A percentile compares a stretch with the other conserved stretches of the same genome.
These are phyloP conservation scores for Orchesella cincta DNA, from an alignment of 1,140 invertebrate genomes.

Conservation along the genomic window DNA sequence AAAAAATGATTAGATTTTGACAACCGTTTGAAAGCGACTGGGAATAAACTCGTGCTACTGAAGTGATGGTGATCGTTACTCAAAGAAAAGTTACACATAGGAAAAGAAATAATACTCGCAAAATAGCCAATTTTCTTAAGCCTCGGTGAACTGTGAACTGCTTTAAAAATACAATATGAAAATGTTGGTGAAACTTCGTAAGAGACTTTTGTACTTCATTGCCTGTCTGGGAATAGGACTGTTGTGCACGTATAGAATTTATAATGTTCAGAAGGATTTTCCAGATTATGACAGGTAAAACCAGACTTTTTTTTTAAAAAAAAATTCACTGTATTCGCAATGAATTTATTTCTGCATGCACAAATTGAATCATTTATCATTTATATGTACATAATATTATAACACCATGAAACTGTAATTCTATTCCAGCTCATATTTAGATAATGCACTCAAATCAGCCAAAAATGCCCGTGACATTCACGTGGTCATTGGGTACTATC, in stretches of 20 bases:
- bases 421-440: not conserved
- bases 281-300: conserved; percentile 15
- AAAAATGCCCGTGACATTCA: conserved; percentile 15
- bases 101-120: not conserved
- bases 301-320: not conserved
- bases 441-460: not conserved
- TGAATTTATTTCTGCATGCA: too few relatives aligned
- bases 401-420: not conserved
- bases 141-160: too few relatives aligned
- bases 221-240: not conserved
- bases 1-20: too few relatives aligned
- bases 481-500: conserved; percentile 82
- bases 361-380: too few relatives aligned
- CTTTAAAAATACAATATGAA: too few relatives aligned
- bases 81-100: too few relatives aligned
- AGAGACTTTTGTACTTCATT: not conserved
- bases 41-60: too few relatives aligned
- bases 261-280: not conserved
- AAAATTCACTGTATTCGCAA: too few relatives aligned
- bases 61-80: too few relatives aligned
- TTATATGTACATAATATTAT: too few relatives aligned
- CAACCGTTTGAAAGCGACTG: too few relatives aligned
- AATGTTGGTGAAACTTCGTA: not conserved
- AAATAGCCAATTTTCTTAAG: too few relatives aligned
- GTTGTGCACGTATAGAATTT: conserved; percentile 10